Percentiles rank a stretch among this genome's conserved stretches.
Conservation (phyloP, 2,113 vertebrate genomes). For the Forbesichthys agassizii region DNA sequence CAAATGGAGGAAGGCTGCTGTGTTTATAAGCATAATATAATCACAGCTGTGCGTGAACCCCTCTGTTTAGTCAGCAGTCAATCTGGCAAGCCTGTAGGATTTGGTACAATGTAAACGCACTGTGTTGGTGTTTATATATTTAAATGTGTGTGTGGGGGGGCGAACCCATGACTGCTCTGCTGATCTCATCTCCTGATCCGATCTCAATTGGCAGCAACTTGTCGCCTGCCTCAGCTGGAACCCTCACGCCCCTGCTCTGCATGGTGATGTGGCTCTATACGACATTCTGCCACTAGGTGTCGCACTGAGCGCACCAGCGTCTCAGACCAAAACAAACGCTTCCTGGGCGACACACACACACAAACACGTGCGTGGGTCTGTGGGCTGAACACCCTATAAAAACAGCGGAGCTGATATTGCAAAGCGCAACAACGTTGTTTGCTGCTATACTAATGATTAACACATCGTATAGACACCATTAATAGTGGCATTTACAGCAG, state of each 20-base stretch:
- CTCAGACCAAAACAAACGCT: no score
- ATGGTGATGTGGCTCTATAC: no score
- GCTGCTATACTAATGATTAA: constrained; percentile 24
- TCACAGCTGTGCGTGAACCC: constrained; percentile 46
- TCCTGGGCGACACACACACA: no score
- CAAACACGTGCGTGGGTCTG: no score
- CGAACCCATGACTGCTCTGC: constrained; percentile 40
- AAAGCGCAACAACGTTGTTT: neutral
- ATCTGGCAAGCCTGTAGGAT: constrained; percentile 21
- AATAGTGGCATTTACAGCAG: constrained; percentile 55
- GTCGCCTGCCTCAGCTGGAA: no score
- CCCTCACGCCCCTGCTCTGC: no score
- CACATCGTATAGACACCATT: constrained; percentile 29
- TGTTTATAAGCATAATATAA: constrained; percentile 56
- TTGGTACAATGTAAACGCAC: neutral
- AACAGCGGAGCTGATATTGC: neutral
- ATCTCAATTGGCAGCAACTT: constrained; percentile 41
- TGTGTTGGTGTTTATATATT: neutral
- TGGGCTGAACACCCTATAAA: neutral
- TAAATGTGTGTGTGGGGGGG: constrained; percentile 10
- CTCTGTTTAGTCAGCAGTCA: constrained; percentile 18
- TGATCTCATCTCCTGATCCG: constrained; percentile 11
- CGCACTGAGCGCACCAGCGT: no score
- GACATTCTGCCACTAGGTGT: no score
- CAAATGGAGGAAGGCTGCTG: constrained; percentile 54